A percentile compares a stretch with the other conserved stretches of the same genome.
Evolutionary conservation across 2,888 invertebrate genomes (phyloP).

Genomic region (Cetonia aurata): DNA sequence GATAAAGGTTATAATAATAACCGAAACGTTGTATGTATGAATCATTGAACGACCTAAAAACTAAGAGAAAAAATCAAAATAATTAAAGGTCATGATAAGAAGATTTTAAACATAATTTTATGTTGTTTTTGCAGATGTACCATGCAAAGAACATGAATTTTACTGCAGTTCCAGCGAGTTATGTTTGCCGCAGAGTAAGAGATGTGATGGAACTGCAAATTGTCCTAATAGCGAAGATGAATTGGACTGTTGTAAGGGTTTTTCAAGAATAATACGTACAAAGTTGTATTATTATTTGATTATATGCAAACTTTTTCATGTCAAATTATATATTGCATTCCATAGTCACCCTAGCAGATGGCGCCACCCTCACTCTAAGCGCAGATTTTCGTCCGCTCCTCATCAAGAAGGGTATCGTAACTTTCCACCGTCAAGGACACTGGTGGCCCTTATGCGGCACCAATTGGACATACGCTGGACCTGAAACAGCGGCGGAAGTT

Average conservation of each 20-base stretch:
- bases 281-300: too few relatives aligned
- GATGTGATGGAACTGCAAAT: conserved; percentile 76
- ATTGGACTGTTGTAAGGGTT: conserved; percentile 78
- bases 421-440: conserved; percentile 71
- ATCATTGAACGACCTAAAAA: too few relatives aligned
- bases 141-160: conserved; percentile 72
- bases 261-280: too few relatives aligned
- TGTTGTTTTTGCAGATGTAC: conserved; percentile 47
- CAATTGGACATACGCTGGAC: conserved; percentile 65
- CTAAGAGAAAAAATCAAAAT: too few relatives aligned
- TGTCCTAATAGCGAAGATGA: conserved; percentile 83
- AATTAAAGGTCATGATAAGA: too few relatives aligned
- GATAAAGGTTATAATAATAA: too few relatives aligned
- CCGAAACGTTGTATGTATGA: too few relatives aligned
- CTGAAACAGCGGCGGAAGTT: conserved; percentile 70
- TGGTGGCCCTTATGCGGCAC: conserved; percentile 77
- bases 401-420: conserved; percentile 73
- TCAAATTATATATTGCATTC: conserved; percentile 46
- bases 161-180: conserved; percentile 74
- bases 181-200: conserved; percentile 73
- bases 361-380: conserved; percentile 72
- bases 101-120: too few relatives aligned
- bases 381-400: conserved; percentile 73
- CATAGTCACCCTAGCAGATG: conserved; percentile 78
- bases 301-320: background rate